phyloP scores from a whole-genome alignment of 2,888 invertebrate genomes.

The Autographa pulchrina region DNA sequence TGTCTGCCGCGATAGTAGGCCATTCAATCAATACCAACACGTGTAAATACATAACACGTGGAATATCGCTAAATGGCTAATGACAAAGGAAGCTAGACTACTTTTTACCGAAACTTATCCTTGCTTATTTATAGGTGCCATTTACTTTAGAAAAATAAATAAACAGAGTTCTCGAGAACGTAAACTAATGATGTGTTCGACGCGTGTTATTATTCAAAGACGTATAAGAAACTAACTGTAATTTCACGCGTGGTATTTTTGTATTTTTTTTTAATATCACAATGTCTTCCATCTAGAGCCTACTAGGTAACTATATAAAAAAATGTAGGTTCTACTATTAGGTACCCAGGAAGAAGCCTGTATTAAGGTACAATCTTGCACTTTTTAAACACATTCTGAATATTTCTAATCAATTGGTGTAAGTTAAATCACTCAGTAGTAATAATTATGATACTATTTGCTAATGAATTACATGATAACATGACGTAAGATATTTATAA shows the following conservation, averaged over 20 bases:
- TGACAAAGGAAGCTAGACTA: slow-evolving; percentile 2
- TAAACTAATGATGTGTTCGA: not conserved
- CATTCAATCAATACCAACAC: slow-evolving; percentile 40
- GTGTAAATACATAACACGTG: slow-evolving; percentile 15
- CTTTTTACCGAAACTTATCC: not conserved
- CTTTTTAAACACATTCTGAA: too few relatives aligned
- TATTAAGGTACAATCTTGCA: too few relatives aligned
- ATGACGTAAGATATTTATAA: not conserved
- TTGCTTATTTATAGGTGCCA: slow-evolving; percentile 1
- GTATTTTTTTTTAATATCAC: too few relatives aligned
- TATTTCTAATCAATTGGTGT: too few relatives aligned
- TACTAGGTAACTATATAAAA: too few relatives aligned
- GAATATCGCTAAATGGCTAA: slow-evolving; percentile 24
- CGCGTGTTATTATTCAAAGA: not conserved
- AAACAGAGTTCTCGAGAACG: not conserved
- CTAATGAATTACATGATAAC: not conserved
- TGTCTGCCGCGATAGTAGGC: slow-evolving; percentile 55
- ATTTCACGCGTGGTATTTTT: too few relatives aligned
- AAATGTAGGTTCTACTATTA: too few relatives aligned
- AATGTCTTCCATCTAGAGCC: too few relatives aligned
- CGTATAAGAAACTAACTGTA: not conserved
- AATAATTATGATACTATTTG: not conserved
- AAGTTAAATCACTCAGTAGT: too few relatives aligned
- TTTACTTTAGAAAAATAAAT: not conserved
- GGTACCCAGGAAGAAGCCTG: too few relatives aligned